phyloP scores from a whole-genome alignment of 1,140 invertebrate genomes.

The Lysiphlebus fabarum region DNA sequence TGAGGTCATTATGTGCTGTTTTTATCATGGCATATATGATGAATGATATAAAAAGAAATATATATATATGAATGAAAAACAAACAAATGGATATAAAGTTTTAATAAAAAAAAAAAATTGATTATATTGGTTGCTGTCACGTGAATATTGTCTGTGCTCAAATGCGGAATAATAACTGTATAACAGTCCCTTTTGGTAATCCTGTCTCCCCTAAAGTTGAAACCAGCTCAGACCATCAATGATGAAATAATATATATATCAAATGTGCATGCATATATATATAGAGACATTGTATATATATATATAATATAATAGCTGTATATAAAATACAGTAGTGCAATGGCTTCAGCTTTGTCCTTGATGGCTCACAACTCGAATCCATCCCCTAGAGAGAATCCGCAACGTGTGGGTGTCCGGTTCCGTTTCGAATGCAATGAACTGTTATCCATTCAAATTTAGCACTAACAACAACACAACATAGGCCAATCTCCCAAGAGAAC shows the following conservation, averaged over 20 bases:
- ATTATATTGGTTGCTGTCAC: conserved; percentile 4
- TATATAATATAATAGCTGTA: too few relatives aligned
- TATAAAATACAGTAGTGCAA: too few relatives aligned
- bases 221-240: too few relatives aligned
- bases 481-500: not conserved
- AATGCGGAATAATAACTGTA: conserved; percentile 23
- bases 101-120: conserved; percentile 3
- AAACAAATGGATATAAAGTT: too few relatives aligned
- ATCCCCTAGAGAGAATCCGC: conserved; percentile 16
- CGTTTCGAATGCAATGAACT: conserved; percentile 18
- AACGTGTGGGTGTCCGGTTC: conserved; percentile 23
- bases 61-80: too few relatives aligned
- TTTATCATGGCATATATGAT: too few relatives aligned
- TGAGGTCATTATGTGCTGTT: too few relatives aligned
- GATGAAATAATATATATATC: not conserved
- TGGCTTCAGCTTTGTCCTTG: conserved; percentile 10
- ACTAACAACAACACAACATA: too few relatives aligned
- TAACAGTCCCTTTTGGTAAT: conserved; percentile 9
- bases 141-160: conserved; percentile 15
- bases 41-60: too few relatives aligned
- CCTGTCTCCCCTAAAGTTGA: too few relatives aligned
- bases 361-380: not conserved
- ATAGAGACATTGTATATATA: not conserved
- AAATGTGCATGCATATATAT: not conserved
- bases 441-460: conserved; percentile 24